Percentiles rank a stretch among this genome's conserved stretches.
Conservation (phyloP, 2,797 vertebrate genomes). For the Bradypodion ventrale region DNA sequence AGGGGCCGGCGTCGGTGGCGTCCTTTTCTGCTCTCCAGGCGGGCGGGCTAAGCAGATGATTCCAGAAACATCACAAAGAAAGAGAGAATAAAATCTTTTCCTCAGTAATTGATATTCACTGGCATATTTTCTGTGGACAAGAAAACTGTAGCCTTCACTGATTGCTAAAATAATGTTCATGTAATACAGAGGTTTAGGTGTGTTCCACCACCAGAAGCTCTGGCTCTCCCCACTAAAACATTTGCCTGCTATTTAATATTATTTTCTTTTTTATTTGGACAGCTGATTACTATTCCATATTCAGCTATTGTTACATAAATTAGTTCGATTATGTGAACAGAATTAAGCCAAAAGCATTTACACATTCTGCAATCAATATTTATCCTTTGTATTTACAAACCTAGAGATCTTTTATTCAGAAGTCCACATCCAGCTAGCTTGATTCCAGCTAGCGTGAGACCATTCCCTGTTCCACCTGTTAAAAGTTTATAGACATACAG, state of each 20-base stretch:
- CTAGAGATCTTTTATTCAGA: constrained; percentile 17
- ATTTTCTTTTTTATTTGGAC: constrained; percentile 50
- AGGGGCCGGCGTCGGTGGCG: too few species aligned
- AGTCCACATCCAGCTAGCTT: constrained; percentile 22
- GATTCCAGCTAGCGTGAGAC: too few species aligned
- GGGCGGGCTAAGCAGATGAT: too few species aligned
- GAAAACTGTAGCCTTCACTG: neutral
- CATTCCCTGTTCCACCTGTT: too few species aligned
- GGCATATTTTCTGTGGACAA: neutral
- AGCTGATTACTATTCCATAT: constrained; percentile 22
- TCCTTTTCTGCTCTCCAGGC: too few species aligned
- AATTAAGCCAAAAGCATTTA: constrained; percentile 44
- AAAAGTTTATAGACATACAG: too few species aligned
- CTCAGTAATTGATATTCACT: neutral
- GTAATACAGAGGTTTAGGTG: neutral
- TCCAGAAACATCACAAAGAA: neutral
- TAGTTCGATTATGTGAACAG: constrained; percentile 48
- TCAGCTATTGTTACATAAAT: constrained; percentile 53
- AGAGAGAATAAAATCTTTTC: neutral
- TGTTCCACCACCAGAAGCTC: neutral
- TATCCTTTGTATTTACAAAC: constrained; percentile 36
- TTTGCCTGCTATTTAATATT: constrained; percentile 6
- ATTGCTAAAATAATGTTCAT: neutral
- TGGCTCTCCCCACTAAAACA: constrained; percentile 25
- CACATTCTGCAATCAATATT: constrained; percentile 37